phyloP scores from a whole-genome alignment of 2,888 invertebrate species.

The Hyposoter didymator region DNA sequence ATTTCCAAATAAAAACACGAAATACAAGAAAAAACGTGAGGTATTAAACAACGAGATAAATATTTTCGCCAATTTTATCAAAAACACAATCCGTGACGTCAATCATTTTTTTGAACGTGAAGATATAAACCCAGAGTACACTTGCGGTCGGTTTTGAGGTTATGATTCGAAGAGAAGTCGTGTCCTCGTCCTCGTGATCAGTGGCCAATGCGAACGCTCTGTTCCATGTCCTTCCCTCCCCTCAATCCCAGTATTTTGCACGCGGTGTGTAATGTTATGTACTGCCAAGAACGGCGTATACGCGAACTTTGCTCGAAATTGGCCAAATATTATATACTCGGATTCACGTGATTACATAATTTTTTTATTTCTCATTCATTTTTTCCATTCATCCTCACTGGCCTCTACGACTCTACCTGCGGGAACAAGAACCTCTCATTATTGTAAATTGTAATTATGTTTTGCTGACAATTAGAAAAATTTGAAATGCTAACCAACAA shows the following conservation, averaged over 20 bases:
- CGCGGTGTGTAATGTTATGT: background rate
- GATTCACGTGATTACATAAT: background rate
- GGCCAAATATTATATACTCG: background rate
- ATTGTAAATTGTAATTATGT: background rate
- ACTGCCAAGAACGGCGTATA: background rate
- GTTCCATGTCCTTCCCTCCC: background rate
- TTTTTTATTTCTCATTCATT: background rate
- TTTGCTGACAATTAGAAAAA: background rate
- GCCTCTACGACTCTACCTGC: background rate
- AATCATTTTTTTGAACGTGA: constrained; percentile 9
- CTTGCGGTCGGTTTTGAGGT: constrained; percentile 11
- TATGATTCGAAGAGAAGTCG: background rate
- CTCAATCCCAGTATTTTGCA: background rate
- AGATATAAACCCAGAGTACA: background rate
- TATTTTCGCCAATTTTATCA: background rate
- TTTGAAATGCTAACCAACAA: background rate
- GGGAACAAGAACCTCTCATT: background rate
- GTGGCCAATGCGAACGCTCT: background rate
- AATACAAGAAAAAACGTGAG: background rate
- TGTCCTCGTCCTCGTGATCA: background rate
- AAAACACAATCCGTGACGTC: background rate
- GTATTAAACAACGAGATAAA: background rate
- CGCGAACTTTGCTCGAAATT: background rate
- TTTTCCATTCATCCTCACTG: background rate
- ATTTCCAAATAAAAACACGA: background rate